Percentiles rank a stretch among this genome's conserved stretches.
phyloP scores from a whole-genome alignment of 1,140 invertebrate genomes.

The Plutomurus gul region DNA sequence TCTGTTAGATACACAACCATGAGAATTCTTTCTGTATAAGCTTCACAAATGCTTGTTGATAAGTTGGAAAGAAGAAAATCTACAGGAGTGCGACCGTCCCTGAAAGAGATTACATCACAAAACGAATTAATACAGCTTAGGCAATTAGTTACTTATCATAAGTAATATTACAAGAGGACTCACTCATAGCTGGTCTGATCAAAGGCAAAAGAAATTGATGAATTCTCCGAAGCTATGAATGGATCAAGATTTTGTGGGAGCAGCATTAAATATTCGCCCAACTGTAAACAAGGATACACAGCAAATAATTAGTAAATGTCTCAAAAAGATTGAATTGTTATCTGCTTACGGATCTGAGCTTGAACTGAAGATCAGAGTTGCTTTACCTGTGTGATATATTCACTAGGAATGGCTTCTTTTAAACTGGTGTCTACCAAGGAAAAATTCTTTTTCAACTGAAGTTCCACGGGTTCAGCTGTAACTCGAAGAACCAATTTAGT shows the following conservation, averaged over 20 bases:
- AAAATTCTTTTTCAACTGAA: conserved; percentile 49
- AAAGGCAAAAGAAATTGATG: conserved; percentile 48
- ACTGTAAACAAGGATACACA: neutral
- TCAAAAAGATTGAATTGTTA: neutral
- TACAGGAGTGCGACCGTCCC: conserved; percentile 42
- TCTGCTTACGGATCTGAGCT: neutral
- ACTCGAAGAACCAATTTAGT: conserved; percentile 47
- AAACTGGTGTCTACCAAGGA: conserved; percentile 43
- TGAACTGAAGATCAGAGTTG: neutral
- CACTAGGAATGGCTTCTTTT: conserved; percentile 51
- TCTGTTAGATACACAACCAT: conserved; percentile 41
- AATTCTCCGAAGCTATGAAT: conserved; percentile 49
- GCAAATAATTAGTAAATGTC: neutral
- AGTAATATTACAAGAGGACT: neutral
- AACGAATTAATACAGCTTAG: too few species aligned
- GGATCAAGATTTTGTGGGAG: conserved; percentile 53
- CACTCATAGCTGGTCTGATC: conserved; percentile 50
- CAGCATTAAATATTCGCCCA: conserved; percentile 52
- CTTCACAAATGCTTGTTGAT: conserved; percentile 45
- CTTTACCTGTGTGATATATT: conserved; percentile 50
- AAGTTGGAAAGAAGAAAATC: conserved; percentile 51
- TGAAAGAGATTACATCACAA: conserved; percentile 20
- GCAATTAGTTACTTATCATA: too few species aligned
- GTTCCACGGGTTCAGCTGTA: conserved; percentile 43
- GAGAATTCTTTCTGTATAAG: conserved; percentile 44